Percentiles rank a stretch among this genome's conserved stretches.
These are phyloP conservation scores for Chiroxiphia lanceolata DNA, from an alignment of 2,797 vertebrate genomes.

Conservation along the genomic window DNA sequence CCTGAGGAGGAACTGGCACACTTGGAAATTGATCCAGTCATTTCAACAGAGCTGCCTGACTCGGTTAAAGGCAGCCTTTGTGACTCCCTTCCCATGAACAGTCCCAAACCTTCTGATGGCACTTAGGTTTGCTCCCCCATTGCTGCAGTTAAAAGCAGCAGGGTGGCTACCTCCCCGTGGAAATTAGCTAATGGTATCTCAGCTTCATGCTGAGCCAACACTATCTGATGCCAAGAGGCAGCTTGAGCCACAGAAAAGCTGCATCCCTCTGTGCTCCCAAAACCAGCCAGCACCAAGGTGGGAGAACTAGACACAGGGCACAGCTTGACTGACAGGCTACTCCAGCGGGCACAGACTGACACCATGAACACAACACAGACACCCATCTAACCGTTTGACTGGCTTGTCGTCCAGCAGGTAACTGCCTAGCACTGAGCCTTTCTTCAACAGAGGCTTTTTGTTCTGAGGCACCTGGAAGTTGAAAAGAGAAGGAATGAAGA, in stretches of 20 bases:
- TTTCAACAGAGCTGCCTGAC: neutral
- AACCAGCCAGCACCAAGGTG: slow-evolving; percentile 21
- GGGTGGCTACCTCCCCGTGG: neutral
- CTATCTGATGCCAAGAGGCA: neutral
- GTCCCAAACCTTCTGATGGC: neutral
- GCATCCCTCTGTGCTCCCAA: neutral
- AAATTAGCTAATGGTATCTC: neutral
- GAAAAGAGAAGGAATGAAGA: slow-evolving; percentile 45
- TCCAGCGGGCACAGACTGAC: neutral
- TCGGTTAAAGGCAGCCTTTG: neutral
- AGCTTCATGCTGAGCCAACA: neutral
- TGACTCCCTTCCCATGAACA: neutral
- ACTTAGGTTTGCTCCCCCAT: neutral
- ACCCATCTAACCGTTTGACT: slow-evolving; percentile 76
- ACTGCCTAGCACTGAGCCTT: slow-evolving; percentile 82
- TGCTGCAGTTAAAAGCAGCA: neutral
- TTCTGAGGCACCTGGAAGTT: slow-evolving; percentile 75
- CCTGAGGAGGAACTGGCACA: neutral
- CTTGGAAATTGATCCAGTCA: neutral
- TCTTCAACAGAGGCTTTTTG: slow-evolving; percentile 79
- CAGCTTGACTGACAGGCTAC: neutral
- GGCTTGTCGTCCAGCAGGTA: slow-evolving; percentile 78
- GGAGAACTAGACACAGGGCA: neutral
- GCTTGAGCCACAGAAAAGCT: neutral
- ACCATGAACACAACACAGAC: slow-evolving; percentile 41